A percentile compares a stretch with the other conserved stretches of the same genome.
Evolutionary conservation across 2,888 invertebrate genomes (phyloP).

Genomic region (Doris montereyensis): DNA sequence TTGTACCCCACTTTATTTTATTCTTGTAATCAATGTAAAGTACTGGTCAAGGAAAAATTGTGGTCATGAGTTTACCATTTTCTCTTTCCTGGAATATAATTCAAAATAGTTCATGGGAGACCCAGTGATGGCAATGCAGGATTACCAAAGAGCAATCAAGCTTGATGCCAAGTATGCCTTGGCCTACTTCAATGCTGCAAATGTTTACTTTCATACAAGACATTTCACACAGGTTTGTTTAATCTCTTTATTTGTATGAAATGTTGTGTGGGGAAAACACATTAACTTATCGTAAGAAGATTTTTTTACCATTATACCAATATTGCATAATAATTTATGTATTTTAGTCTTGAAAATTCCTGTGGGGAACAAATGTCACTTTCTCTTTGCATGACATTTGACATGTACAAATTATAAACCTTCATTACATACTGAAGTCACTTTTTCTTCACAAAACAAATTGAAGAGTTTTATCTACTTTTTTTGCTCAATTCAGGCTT

Average conservation of each 20-base stretch:
- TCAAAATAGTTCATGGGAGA: constrained; percentile 70
- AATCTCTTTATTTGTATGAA: too few relatives aligned
- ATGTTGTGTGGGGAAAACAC: background rate
- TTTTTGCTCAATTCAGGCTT: too few relatives aligned
- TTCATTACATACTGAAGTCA: too few relatives aligned
- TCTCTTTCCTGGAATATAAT: constrained; percentile 20
- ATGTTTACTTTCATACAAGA: constrained; percentile 70
- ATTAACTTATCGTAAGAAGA: background rate
- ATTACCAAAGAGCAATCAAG: constrained; percentile 70
- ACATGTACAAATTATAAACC: too few relatives aligned
- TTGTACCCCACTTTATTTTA: too few relatives aligned
- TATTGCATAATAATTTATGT: background rate
- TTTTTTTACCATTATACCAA: background rate
- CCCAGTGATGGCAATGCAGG: constrained; percentile 69
- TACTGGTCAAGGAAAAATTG: too few relatives aligned
- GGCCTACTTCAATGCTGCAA: constrained; percentile 73
- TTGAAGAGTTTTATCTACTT: too few relatives aligned
- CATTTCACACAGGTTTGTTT: constrained; percentile 68
- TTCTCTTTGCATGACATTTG: too few relatives aligned
- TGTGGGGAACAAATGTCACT: too few relatives aligned
- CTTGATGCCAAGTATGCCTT: constrained; percentile 69
- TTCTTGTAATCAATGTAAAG: too few relatives aligned
- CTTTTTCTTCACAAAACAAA: too few relatives aligned
- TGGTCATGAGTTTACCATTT: too few relatives aligned
- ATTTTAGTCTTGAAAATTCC: background rate